Evolutionary conservation across 2,888 invertebrate species (phyloP).

Genomic region (Patella caerulea): DNA sequence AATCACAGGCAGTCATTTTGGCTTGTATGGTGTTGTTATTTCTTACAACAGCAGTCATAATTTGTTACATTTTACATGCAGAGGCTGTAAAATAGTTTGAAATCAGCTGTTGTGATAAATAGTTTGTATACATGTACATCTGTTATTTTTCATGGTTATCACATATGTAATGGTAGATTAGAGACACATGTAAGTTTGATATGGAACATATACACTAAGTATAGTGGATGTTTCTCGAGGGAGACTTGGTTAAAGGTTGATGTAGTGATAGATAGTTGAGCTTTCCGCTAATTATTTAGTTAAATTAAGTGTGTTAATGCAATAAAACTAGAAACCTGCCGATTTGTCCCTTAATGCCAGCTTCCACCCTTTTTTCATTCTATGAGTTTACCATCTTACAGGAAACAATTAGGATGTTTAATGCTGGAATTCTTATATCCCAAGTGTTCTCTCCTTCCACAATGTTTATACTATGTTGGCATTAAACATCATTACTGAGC

Average conservation of each 20-base stretch:
- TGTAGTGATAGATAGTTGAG: neutral
- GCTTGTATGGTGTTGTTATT: no score
- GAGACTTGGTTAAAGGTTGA: constrained; percentile 2
- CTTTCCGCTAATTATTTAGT: neutral
- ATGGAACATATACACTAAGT: neutral
- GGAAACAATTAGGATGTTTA: constrained; percentile 3
- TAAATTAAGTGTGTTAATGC: neutral
- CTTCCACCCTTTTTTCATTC: neutral
- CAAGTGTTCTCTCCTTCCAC: no score
- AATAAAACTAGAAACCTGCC: neutral
- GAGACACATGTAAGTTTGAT: constrained; percentile 7
- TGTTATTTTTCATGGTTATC: constrained; percentile 10
- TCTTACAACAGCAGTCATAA: no score
- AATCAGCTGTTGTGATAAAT: neutral
- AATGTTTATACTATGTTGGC: no score
- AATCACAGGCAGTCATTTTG: no score
- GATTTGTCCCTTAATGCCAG: constrained; percentile 4
- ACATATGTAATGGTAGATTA: constrained; percentile 9
- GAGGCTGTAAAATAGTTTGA: neutral
- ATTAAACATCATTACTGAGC: no score
- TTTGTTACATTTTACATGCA: no score
- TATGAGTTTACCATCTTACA: neutral
- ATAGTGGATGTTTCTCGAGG: neutral
- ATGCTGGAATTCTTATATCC: no score
- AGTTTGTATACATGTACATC: neutral